These are phyloP conservation scores for Drosophila mojavensis DNA, from an alignment of 1,140 invertebrate genomes.

Conservation along the genomic window DNA sequence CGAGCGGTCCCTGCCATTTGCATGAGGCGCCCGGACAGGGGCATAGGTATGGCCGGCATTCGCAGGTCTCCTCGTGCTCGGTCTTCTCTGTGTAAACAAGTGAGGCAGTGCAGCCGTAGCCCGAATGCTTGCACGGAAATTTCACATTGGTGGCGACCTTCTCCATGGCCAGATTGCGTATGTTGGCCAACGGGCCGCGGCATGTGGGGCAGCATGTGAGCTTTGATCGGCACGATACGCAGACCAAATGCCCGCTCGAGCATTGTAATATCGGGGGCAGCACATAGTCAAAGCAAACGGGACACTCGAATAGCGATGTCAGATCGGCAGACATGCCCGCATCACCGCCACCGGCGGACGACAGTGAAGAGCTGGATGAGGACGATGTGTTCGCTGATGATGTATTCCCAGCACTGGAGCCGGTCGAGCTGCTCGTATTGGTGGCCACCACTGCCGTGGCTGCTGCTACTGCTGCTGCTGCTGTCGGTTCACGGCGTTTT, in stretches of 20 bases:
- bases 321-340: constrained; percentile 92
- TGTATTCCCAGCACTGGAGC: constrained; percentile 72
- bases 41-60: constrained; percentile 98
- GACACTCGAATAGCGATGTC: constrained; percentile 98
- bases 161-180: constrained; percentile 99
- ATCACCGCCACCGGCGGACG: constrained; percentile 83
- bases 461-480: constrained; percentile 64
- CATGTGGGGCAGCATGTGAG: constrained; percentile 98
- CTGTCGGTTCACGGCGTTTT: constrained; percentile 82
- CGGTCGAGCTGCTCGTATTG: constrained; percentile 72
- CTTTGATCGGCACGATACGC: constrained; percentile 98
- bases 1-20: constrained; percentile 98
- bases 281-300: constrained; percentile 99
- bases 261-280: constrained; percentile 97
- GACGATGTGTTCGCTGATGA: constrained; percentile 83
- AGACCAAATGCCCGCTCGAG: constrained; percentile 94
- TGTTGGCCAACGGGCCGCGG: constrained; percentile 97
- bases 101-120: constrained; percentile 96
- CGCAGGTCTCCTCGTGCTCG: constrained; percentile 99
- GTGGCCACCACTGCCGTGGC: constrained; percentile 71
- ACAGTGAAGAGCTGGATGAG: constrained; percentile 81
- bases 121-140: constrained; percentile 99
- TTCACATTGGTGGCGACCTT: constrained; percentile 99
- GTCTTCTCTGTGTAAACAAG: constrained; percentile 98
- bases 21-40: constrained; percentile 99